Evolutionary conservation across 1,140 invertebrate species (phyloP).

Genomic region (Orchestia grillus): DNA sequence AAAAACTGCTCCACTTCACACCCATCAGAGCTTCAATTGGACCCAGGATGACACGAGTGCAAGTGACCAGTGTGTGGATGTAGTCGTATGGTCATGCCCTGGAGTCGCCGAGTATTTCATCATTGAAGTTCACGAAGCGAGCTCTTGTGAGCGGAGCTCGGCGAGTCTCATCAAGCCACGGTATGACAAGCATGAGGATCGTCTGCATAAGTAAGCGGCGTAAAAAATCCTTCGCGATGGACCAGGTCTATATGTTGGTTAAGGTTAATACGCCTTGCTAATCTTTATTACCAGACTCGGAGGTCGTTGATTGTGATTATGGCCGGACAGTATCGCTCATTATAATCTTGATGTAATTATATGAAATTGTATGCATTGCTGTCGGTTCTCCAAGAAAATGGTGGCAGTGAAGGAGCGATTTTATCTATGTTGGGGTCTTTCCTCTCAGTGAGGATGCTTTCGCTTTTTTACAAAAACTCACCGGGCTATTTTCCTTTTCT

Average conservation of each 20-base stretch:
- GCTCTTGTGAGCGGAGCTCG: neutral
- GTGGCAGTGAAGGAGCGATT: neutral
- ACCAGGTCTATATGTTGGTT: slow-evolving; percentile 33
- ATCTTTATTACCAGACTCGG: slow-evolving; percentile 43
- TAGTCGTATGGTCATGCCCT: neutral
- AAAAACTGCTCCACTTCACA: neutral
- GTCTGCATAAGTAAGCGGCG: slow-evolving; percentile 35
- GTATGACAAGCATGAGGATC: slow-evolving; percentile 25
- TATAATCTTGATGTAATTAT: slow-evolving; percentile 53
- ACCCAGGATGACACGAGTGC: neutral
- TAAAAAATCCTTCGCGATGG: neutral
- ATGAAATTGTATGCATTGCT: slow-evolving; percentile 45
- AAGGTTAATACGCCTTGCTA: slow-evolving; percentile 52
- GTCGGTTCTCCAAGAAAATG: slow-evolving; percentile 35
- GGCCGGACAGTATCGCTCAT: slow-evolving; percentile 43
- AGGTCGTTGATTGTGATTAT: slow-evolving; percentile 49
- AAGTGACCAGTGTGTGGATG: neutral
- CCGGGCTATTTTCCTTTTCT: neutral
- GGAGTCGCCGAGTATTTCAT: neutral
- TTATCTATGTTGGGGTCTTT: neutral
- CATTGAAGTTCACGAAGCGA: slow-evolving; percentile 9
- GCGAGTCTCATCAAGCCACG: neutral
- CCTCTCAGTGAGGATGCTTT: neutral
- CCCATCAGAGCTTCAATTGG: neutral
- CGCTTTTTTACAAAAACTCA: neutral